Conservation (phyloP, 2,797 vertebrate species). For the Triplophysa yarkandensis region DNA sequence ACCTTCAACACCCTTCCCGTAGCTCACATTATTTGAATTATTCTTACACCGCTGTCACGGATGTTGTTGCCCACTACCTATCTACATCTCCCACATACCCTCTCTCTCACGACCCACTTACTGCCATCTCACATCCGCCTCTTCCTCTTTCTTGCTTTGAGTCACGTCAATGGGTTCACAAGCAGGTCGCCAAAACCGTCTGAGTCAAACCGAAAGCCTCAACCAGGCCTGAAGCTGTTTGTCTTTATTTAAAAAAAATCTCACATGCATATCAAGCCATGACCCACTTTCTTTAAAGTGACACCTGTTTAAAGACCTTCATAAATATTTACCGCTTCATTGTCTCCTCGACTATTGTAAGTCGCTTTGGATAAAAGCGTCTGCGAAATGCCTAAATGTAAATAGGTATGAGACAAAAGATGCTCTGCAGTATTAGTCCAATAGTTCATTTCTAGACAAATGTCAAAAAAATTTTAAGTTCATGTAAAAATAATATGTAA, state of each 20-base stretch:
- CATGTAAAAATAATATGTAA: no score
- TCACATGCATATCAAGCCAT: neutral
- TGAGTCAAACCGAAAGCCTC: conserved; percentile 40
- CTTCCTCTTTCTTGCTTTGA: conserved; percentile 13
- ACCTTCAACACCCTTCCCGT: neutral
- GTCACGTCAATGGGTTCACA: conserved; percentile 36
- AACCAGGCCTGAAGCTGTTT: neutral
- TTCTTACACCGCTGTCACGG: conserved; percentile 28
- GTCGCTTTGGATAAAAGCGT: no score
- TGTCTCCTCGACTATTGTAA: no score
- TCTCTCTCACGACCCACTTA: conserved; percentile 39
- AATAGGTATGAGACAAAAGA: neutral
- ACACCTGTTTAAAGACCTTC: neutral
- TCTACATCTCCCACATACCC: conserved; percentile 31
- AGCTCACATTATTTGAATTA: neutral
- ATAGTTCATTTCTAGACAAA: no score
- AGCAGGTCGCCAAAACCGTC: conserved; percentile 35
- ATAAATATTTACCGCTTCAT: no score
- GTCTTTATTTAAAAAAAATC: neutral
- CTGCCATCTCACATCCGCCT: conserved; percentile 42
- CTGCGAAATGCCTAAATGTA: no score
- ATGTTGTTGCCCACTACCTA: conserved; percentile 43
- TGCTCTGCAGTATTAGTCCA: no score
- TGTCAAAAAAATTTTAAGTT: no score
- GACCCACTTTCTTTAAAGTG: neutral